Evolutionary conservation across 2,797 vertebrate species (phyloP).

Genomic region (Oreortyx pictus): DNA sequence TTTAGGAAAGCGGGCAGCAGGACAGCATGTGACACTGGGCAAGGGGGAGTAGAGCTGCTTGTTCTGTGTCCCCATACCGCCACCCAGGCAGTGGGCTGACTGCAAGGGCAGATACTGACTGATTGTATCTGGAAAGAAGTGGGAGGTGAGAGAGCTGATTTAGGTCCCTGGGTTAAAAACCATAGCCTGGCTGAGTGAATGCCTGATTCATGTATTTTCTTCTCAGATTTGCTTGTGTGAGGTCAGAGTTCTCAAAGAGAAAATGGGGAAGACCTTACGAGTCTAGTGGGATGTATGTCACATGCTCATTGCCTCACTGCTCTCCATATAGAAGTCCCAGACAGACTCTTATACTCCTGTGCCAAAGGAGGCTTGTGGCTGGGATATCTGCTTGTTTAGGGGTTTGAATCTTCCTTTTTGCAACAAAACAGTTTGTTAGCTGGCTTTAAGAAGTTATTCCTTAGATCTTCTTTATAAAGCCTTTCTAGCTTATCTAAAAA

Average conservation of each 20-base stretch:
- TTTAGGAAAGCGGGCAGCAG: neutral
- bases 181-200: neutral
- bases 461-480: neutral
- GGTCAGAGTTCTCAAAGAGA: conserved; percentile 45
- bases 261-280: neutral
- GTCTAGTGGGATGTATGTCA: neutral
- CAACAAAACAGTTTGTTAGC: neutral
- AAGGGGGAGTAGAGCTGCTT: neutral
- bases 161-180: conserved; percentile 41
- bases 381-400: neutral
- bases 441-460: neutral
- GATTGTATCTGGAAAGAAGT: conserved; percentile 31
- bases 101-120: conserved; percentile 24
- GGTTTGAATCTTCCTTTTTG: neutral
- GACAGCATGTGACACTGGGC: neutral
- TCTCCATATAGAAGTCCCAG: neutral
- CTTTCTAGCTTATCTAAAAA: conserved; percentile 16
- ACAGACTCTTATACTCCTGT: accelerated
- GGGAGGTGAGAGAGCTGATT: conserved; percentile 40
- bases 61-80: neutral
- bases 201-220: conserved; percentile 55
- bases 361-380: neutral
- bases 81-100: neutral
- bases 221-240: conserved; percentile 57
- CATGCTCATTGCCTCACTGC: neutral